Percentiles rank a stretch among this genome's conserved stretches.
Evolutionary conservation across 2,888 invertebrate species (phyloP).

Genomic region (Drosophila atroscutellata): DNA sequence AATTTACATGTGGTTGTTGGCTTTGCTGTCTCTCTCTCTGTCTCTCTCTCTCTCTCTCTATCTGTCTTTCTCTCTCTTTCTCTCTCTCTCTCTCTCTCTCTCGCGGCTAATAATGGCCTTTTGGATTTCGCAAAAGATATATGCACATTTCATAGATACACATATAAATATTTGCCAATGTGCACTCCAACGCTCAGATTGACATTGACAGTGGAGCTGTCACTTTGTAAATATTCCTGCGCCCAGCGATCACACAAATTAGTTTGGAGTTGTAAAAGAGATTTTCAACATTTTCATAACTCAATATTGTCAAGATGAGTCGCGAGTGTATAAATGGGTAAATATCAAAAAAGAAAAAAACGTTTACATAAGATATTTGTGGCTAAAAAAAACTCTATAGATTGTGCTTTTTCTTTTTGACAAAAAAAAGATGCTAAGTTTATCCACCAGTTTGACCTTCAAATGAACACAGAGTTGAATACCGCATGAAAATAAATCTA

Average conservation of each 20-base stretch:
- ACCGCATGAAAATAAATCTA: background rate
- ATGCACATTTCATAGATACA: slow-evolving; percentile 52
- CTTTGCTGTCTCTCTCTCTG: slow-evolving; percentile 13
- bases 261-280: slow-evolving; percentile 9
- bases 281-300: background rate
- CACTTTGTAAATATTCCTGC: slow-evolving; percentile 33
- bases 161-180: slow-evolving; percentile 72
- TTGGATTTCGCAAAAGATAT: slow-evolving; percentile 68
- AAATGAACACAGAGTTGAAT: slow-evolving; percentile 19
- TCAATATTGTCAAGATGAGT: slow-evolving; percentile 43
- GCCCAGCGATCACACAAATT: slow-evolving; percentile 11
- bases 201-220: slow-evolving; percentile 70
- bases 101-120: slow-evolving; percentile 64
- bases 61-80: slow-evolving; percentile 4
- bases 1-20: slow-evolving; percentile 32
- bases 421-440: slow-evolving; percentile 5
- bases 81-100: slow-evolving; percentile 13
- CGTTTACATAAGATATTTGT: slow-evolving; percentile 3
- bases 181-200: slow-evolving; percentile 61
- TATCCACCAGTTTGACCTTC: slow-evolving; percentile 36
- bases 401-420: slow-evolving; percentile 14
- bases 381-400: slow-evolving; percentile 16
- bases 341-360: slow-evolving; percentile 8
- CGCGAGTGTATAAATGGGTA: slow-evolving; percentile 59
- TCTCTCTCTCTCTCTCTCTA: slow-evolving; percentile 11